Percentiles rank a stretch among this genome's conserved stretches.
These are phyloP conservation scores for Nymphalis polychloros DNA, from an alignment of 2,888 invertebrate genomes.

Conservation along the genomic window DNA sequence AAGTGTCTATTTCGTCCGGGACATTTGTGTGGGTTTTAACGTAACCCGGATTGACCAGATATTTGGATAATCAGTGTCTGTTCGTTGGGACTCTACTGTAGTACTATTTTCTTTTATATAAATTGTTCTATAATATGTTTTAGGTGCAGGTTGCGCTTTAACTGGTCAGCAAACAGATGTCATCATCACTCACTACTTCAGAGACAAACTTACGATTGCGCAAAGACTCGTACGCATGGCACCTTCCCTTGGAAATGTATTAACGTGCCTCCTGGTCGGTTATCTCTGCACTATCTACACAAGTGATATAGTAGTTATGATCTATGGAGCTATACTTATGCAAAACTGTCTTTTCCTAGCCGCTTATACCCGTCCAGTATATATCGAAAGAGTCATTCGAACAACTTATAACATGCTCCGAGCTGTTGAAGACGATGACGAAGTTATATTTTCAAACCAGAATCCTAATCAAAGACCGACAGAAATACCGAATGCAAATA, in stretches of 20 bases:
- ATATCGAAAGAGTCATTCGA: constrained; percentile 73
- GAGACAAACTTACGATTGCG: constrained; percentile 77
- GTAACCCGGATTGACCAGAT: too few relatives aligned
- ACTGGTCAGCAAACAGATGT: constrained; percentile 82
- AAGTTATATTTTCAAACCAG: constrained; percentile 80
- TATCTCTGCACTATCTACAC: constrained; percentile 70
- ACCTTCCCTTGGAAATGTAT: constrained; percentile 77
- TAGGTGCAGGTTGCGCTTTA: constrained; percentile 81
- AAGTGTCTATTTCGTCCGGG: too few relatives aligned
- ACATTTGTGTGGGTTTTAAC: too few relatives aligned
- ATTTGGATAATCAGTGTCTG: too few relatives aligned
- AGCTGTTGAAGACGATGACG: constrained; percentile 79
- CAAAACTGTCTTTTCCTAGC: constrained; percentile 80
- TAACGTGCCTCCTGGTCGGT: constrained; percentile 77
- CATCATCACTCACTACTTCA: constrained; percentile 82
- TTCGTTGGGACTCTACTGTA: background rate
- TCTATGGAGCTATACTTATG: constrained; percentile 81
- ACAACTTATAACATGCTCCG: constrained; percentile 73
- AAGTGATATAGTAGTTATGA: constrained; percentile 72
- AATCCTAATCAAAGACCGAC: constrained; percentile 39
- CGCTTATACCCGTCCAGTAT: constrained; percentile 79
- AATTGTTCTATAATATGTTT: constrained; percentile 43
- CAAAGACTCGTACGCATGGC: constrained; percentile 78
- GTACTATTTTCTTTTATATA: background rate
- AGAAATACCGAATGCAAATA: constrained; percentile 35